These are phyloP conservation scores for Ceuthmochares aereus DNA, from an alignment of 2,113 vertebrate genomes.

Conservation along the genomic window DNA sequence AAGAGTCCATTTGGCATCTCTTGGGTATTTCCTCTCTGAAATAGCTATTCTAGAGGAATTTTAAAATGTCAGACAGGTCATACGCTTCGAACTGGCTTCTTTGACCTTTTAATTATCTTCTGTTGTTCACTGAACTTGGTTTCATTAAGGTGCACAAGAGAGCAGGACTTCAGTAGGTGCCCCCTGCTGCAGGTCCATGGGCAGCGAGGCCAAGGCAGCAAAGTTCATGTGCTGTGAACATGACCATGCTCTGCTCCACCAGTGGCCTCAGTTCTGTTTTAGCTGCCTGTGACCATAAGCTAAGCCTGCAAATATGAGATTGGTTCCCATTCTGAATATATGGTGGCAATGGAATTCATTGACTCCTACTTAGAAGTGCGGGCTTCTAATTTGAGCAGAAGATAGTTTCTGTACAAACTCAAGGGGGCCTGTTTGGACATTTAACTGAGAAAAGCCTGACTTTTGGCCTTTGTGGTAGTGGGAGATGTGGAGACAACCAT, in stretches of 20 bases:
- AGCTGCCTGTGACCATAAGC: not conserved
- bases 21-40: not conserved
- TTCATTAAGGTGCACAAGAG: not conserved
- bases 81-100: not conserved
- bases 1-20: not conserved
- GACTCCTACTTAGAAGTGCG: not conserved
- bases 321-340: not conserved
- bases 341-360: not conserved
- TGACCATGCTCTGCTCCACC: not conserved
- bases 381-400: not conserved
- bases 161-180: not conserved
- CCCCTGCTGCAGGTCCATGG: too few relatives aligned
- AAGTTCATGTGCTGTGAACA: fast-evolving
- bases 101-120: not conserved
- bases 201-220: too few relatives aligned
- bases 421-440: not conserved
- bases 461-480: not conserved
- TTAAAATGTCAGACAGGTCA: not conserved
- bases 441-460: not conserved
- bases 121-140: not conserved
- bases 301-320: not conserved
- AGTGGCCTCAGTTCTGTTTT: not conserved
- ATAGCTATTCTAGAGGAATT: not conserved
- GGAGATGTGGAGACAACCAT: not conserved
- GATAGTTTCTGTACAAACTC: not conserved